phyloP scores from a whole-genome alignment of 2,888 invertebrate genomes.

The Lobophora halterata region DNA sequence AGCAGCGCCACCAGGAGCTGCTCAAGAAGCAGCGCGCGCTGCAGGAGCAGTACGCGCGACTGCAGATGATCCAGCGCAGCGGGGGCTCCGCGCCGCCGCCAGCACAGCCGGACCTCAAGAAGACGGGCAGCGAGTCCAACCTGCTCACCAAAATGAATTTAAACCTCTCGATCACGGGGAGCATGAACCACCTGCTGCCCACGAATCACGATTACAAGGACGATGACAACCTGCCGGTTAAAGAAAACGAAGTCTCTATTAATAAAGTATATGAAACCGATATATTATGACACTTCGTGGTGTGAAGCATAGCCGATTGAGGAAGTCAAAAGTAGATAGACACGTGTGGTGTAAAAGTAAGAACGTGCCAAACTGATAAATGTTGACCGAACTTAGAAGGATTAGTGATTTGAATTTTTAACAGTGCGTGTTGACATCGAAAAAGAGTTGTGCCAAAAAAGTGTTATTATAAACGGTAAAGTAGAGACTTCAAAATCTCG shows the following conservation, averaged over 20 bases:
- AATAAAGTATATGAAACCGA: slow-evolving; percentile 95
- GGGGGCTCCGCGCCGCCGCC: slow-evolving; percentile 84
- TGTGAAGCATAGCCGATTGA: too few relatives aligned
- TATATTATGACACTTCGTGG: slow-evolving; percentile 87
- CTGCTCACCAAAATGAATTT: slow-evolving; percentile 91
- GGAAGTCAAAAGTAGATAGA: too few relatives aligned
- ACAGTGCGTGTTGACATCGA: too few relatives aligned
- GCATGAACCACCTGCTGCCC: slow-evolving; percentile 54
- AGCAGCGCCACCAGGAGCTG: slow-evolving; percentile 93
- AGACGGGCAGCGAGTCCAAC: slow-evolving; percentile 94
- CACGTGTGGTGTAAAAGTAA: too few relatives aligned
- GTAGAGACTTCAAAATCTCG: too few relatives aligned
- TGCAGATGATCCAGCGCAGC: slow-evolving; percentile 92
- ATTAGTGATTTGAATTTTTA: too few relatives aligned
- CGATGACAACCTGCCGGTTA: slow-evolving; percentile 23
- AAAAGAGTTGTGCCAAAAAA: too few relatives aligned
- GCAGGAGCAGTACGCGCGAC: slow-evolving; percentile 94
- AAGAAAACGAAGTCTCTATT: slow-evolving; percentile 69
- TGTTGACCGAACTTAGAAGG: too few relatives aligned
- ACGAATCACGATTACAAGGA: neutral
- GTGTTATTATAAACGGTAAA: too few relatives aligned
- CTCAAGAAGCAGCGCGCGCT: slow-evolving; percentile 92
- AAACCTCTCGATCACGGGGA: slow-evolving; percentile 80
- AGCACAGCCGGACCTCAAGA: slow-evolving; percentile 87
- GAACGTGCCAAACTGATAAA: too few relatives aligned